Evolutionary conservation across 1,140 invertebrate genomes (phyloP), one percentile per base, ranked within the genome.

Genomic region (Drosophila navojoa): DNA sequence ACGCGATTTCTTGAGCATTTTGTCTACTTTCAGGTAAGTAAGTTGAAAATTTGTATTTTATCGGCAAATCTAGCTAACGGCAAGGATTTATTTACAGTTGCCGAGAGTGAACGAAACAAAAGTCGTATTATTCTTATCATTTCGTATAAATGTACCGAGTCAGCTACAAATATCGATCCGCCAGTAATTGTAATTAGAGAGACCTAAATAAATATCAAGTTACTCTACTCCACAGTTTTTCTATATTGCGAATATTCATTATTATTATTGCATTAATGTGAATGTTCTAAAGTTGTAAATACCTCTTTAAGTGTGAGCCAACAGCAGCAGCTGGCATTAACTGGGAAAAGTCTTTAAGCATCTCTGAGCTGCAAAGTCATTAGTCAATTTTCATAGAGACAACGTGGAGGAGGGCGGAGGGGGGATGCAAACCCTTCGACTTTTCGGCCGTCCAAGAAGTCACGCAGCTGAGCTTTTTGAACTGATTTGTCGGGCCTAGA

Each of bases 391-490:
- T 77, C 69, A 74, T 80, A 62, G 60, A 85, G 69, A 66, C 77
- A 84, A 82, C 71, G 79, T 72, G 47, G 40, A 61, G 67, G 58
- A 61, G 59, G n/a, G n/a, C n/a, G n/a, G n/a, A n/a, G n/a, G n/a
- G 22, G 25, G 4, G 53, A 6, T 15, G 40, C 7, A 61, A 55
- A 55, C 57, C 40, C 55, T 42, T 67, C 40, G 25, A 32, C 44
- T 42, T 38, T 59, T 58, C 27, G 15, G 25, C 38, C 60, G 7
- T 10, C 52, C 25, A 61, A 45, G 35, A 75, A 55, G 70, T 53
- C 81, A 85, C 82, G 82, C 79, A 78, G 78, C 78, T 78, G 77
- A 76, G 78, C 82, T 85, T 78, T 85, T 81, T 81, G 78, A 85
- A 85, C 81, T 85, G 81, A 85, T 85, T 85, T 85, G 72, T 71